These are phyloP conservation scores for Drosophila saltans DNA, from an alignment of 1,140 invertebrate species.

Conservation along the genomic window DNA sequence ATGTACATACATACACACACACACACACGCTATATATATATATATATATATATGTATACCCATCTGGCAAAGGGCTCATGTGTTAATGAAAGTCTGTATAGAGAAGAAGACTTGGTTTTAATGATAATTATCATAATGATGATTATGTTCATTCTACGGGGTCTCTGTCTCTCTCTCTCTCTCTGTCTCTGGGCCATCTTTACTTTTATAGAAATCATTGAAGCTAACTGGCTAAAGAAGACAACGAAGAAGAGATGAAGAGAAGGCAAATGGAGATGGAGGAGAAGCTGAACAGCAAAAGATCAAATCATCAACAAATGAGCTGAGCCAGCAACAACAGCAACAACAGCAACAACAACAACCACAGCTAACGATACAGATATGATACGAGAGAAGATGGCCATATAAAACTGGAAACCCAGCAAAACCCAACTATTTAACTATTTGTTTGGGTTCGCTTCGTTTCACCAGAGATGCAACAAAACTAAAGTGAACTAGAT, in stretches of 20 bases:
- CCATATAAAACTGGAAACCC: constrained; percentile 35
- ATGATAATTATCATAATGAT: constrained; percentile 72
- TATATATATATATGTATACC: background rate
- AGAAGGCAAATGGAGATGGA: background rate
- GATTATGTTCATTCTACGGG: constrained; percentile 52
- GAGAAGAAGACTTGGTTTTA: constrained; percentile 24
- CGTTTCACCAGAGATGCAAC: constrained; percentile 9
- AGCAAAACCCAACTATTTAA: constrained; percentile 1
- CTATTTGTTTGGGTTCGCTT: constrained; percentile 11
- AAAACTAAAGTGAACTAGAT: constrained; percentile 34
- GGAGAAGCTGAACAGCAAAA: constrained; percentile 50
- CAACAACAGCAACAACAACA: constrained; percentile 38
- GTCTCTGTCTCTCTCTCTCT: too few species aligned
- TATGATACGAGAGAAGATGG: constrained; percentile 1
- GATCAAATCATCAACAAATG: constrained; percentile 79
- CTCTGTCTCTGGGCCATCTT: constrained; percentile 38
- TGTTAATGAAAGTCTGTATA: constrained; percentile 35
- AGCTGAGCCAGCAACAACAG: constrained; percentile 59
- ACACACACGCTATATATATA: constrained; percentile 7
- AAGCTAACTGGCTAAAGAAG: constrained; percentile 45
- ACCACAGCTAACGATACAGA: too few species aligned
- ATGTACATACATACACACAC: background rate
- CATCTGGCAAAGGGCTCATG: constrained; percentile 41
- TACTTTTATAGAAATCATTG: constrained; percentile 72
- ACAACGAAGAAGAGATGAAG: background rate